Evolutionary conservation across 2,113 vertebrate species (phyloP), one percentile per base, ranked within the genome.

Genomic region (Nymphicus hollandicus): DNA sequence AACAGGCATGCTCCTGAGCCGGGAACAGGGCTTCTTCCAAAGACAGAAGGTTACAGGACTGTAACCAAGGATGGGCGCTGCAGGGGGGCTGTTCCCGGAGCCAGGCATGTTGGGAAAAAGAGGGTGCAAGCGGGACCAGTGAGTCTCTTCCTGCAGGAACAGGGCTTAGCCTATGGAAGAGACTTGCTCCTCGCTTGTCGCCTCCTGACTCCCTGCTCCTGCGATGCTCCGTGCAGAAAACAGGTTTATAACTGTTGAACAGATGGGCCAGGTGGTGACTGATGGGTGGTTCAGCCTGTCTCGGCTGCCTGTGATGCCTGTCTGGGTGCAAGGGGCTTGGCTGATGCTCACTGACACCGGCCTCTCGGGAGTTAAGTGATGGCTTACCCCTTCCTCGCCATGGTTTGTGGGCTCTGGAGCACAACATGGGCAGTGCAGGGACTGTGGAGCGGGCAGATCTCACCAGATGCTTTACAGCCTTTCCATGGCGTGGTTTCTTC

Each of bases 11-110:
- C 49, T 53, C 1, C 6, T 24, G 78, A 87, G 69, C 90, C 10
- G 19, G 83, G 52, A 76, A n/a, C 58, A 17, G 27, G 25, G 16
- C 78, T 96, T 39, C 24, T 89, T 65, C 50, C 61, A 44, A 56
- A 29, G 43, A 19, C 5, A 12, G 2, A 0, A n/a, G 33, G 41
- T 41, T 41, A 14, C 33, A 18, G 56, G 53, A 60, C 35, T 69
- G 24, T 74, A 23, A 31, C 29, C 2, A 1, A 0, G 1, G 29
- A 18, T 33, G 44, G n/a, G 12, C 18, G 20, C 39, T 0, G 0
- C 2, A 1, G 1, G 2, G 12, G 69, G 33, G 17, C 11, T 53
- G 68, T 60, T 43, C 73, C 35, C 2, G 0, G 43, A 39, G 41
- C 39, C 39, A n/a, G 31, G 25, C 1, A 0, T 29, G 12, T 2